phyloP scores from a whole-genome alignment of 35 echinoderm and acorn worm genomes.

The Holothuria glaberrima region DNA sequence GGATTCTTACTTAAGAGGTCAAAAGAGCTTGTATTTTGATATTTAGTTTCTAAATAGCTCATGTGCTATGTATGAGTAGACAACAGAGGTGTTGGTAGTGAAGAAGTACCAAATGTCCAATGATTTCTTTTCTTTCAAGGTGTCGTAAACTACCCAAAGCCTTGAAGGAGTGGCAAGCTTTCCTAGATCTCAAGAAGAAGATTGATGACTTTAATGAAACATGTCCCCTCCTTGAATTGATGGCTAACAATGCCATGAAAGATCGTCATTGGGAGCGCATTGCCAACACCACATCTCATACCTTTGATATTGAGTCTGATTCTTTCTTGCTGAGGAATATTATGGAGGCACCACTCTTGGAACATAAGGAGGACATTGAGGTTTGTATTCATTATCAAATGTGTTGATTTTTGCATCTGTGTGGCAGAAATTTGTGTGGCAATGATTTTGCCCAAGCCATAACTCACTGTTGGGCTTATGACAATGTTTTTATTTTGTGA shows the following conservation, averaged over 20 bases:
- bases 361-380: constrained; percentile 97
- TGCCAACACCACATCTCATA: constrained; percentile 73
- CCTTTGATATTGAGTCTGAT: constrained; percentile 92
- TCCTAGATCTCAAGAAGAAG: constrained; percentile 95
- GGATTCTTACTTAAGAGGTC: no score
- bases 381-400: neutral
- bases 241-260: constrained; percentile 99
- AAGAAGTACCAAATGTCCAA: neutral
- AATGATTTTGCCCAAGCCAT: neutral
- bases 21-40: no score
- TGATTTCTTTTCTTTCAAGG: constrained; percentile 34
- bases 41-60: no score
- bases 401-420: no score
- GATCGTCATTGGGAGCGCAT: constrained; percentile 90
- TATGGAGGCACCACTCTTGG: constrained; percentile 92
- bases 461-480: no score
- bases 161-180: constrained; percentile 93
- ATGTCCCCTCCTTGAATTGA: constrained; percentile 92
- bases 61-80: no score
- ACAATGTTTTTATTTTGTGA: no score
- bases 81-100: no score
- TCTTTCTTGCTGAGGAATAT: constrained; percentile 86
- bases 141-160: constrained; percentile 93
- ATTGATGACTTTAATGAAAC: constrained; percentile 99
- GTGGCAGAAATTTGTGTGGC: no score